Evolutionary conservation across 2,888 invertebrate species (phyloP).

Genomic region (Nymphalis urticae): DNA sequence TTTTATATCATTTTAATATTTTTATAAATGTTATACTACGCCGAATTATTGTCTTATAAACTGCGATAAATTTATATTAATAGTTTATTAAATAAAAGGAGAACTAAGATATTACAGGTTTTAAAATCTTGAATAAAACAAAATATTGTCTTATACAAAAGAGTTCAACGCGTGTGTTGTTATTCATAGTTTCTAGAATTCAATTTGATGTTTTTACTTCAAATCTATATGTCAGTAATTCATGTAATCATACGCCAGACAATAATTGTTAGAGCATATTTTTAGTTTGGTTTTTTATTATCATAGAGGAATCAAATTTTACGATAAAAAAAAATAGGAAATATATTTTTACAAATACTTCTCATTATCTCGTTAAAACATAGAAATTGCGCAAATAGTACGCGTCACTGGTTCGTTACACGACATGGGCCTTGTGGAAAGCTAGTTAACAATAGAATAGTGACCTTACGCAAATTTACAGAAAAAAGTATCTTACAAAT

Average conservation of each 20-base stretch:
- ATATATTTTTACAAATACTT: too few species aligned
- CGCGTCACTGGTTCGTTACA: slow-evolving; percentile 5
- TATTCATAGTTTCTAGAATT: slow-evolving; percentile 16
- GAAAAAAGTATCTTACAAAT: background rate
- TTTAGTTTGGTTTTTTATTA: background rate
- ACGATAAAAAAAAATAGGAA: too few species aligned
- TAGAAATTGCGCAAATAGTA: background rate
- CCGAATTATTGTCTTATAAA: too few species aligned
- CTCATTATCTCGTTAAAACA: background rate
- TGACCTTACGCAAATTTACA: background rate
- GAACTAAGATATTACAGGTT: background rate
- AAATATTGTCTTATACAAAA: slow-evolving; percentile 47
- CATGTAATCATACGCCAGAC: background rate
- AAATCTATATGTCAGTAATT: background rate
- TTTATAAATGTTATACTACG: too few species aligned
- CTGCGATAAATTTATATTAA: background rate
- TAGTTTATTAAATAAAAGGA: background rate
- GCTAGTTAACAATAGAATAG: background rate
- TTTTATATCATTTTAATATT: too few species aligned
- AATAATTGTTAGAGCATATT: background rate
- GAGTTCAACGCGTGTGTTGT: slow-evolving; percentile 56
- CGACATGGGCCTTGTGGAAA: background rate
- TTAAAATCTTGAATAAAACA: background rate
- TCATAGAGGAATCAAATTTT: too few species aligned
- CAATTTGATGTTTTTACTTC: too few species aligned